Conservation (phyloP, 2,113 vertebrate species). For the Erpornis zantholeuca region DNA sequence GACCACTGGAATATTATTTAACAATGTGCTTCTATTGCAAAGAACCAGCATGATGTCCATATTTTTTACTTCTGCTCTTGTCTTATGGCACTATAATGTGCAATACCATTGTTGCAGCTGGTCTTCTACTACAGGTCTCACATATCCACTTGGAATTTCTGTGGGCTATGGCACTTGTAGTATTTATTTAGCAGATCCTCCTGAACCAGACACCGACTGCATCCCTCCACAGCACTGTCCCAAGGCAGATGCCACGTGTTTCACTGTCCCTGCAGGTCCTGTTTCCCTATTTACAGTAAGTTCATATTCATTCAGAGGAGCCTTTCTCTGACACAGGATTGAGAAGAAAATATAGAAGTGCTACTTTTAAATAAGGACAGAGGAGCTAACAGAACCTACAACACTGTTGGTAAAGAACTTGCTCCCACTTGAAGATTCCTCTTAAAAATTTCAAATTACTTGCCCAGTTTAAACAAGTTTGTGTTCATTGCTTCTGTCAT, state of each 20-base stretch:
- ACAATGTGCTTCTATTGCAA: not conserved
- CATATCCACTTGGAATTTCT: not conserved
- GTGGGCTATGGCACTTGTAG: not conserved
- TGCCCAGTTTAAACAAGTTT: conserved; percentile 40
- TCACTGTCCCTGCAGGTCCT: not conserved
- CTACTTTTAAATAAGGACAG: not conserved
- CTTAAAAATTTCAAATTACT: conserved; percentile 20
- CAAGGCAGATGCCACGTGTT: not conserved
- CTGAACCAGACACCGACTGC: not conserved
- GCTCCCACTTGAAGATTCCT: conserved; percentile 28
- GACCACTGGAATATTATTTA: not conserved
- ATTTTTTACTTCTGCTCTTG: not conserved
- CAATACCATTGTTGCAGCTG: not conserved
- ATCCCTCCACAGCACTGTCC: not conserved
- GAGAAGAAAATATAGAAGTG: not conserved
- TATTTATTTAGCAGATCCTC: not conserved
- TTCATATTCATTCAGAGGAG: not conserved
- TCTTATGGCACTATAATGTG: not conserved
- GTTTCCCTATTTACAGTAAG: not conserved
- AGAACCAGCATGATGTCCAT: not conserved
- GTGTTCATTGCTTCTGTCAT: conserved; percentile 14
- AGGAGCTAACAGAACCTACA: not conserved
- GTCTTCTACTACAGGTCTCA: not conserved
- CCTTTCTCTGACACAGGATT: not conserved
- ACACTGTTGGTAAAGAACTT: not conserved